Evolutionary conservation across 2,888 invertebrate genomes (phyloP), one percentile per base, ranked within the genome.

Genomic region (Ochlodes sylvanus): DNA sequence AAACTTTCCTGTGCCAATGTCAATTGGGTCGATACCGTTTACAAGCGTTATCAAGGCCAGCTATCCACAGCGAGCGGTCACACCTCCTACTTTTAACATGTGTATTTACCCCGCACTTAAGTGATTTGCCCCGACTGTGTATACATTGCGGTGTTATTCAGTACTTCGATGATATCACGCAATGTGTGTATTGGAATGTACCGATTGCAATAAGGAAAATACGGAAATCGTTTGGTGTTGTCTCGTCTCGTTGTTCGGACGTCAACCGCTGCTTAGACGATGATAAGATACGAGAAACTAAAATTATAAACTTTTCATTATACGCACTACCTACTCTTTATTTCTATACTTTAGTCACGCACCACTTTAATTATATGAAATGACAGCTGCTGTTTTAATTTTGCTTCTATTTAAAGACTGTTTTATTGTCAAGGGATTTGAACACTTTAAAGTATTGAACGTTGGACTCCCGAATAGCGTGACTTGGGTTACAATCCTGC

Each of bases 31-130:
- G 79, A 82, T 81, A 81, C 74, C 78, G 79, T 83, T 84, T 80
- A 81, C 82, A 84, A 79, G 75, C 77, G 77, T 76, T 79, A 84
- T 75, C 85, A 88, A 89, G 87, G 86, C 75, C 84, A 78, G 78
- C 81, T 77, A 81, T 77, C 80, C 83, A 78, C 77, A 77, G 63
- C 76, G 73, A 73, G 74, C 77, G 78, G 77, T 78, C 80, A 77
- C 78, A 77, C 76, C 75, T 72, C 68, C 67, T 71, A 69, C 72
- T 72, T 70, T 47, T 71, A 72, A 70, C 69, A 69, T 71, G 72
- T 71, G 70, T 67, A 70, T 75, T 73, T 72, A 74, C 72, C 70
- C 70, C 72, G 72, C 69, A 68, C 73, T 71, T 74, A 69, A 72
- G 68, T 68, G 71, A 73, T 75, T 71, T 69, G 67, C 71, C 69